These are phyloP conservation scores for Brachypterus glaber DNA, from an alignment of 2,888 invertebrate genomes.

Conservation along the genomic window DNA sequence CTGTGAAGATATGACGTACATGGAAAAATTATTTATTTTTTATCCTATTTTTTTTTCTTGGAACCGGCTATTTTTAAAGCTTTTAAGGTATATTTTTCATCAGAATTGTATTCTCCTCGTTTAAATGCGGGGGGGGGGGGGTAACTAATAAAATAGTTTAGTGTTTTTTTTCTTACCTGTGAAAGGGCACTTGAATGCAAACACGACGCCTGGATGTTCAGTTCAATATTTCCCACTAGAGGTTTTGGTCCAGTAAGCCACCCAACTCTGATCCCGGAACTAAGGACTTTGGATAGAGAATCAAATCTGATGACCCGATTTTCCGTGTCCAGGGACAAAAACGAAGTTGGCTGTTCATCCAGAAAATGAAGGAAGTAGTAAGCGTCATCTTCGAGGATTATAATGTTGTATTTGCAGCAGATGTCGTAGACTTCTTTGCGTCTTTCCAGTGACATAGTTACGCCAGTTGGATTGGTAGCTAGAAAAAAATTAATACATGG, in stretches of 20 bases:
- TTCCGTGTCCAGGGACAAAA: conserved; percentile 64
- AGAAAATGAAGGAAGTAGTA: conserved; percentile 70
- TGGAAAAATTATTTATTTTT: too few relatives aligned
- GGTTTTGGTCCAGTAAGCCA: conserved; percentile 63
- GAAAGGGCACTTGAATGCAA: conserved; percentile 55
- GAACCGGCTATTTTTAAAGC: too few relatives aligned
- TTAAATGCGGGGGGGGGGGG: background rate
- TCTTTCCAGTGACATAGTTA: conserved; percentile 54
- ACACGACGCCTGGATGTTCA: conserved; percentile 62
- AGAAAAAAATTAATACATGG: conserved; percentile 7
- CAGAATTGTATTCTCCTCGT: too few relatives aligned
- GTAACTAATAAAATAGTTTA: background rate
- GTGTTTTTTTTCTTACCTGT: conserved; percentile 44
- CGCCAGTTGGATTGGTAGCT: conserved; percentile 68
- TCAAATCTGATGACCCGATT: conserved; percentile 69
- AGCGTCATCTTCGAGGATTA: conserved; percentile 76
- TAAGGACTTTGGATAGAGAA: conserved; percentile 66
- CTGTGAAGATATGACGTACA: too few relatives aligned
- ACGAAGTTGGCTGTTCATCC: conserved; percentile 52
- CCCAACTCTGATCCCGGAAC: conserved; percentile 63
- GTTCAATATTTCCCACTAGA: conserved; percentile 52
- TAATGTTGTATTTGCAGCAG: conserved; percentile 64
- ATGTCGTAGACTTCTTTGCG: conserved; percentile 61
- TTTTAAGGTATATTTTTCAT: too few relatives aligned
- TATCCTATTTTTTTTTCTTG: conserved; percentile 4